A percentile compares a stretch with the other conserved stretches of the same genome.
These are phyloP conservation scores for Leptothorax acervorum DNA, from an alignment of 2,888 invertebrate genomes.

Conservation along the genomic window DNA sequence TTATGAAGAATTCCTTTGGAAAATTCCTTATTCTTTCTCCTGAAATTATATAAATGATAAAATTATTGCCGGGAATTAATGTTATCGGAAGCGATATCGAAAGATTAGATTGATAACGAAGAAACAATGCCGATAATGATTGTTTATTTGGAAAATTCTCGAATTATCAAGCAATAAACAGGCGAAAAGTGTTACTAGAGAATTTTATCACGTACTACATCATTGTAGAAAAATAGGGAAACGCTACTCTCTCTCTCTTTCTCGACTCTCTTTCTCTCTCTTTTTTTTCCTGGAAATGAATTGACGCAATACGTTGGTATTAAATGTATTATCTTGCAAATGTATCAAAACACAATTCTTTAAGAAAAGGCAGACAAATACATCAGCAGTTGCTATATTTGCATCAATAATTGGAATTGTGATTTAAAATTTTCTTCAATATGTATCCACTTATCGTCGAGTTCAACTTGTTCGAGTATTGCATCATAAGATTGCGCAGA, in stretches of 20 bases:
- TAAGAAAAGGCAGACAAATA: background rate
- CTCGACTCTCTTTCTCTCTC: background rate
- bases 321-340: conserved; percentile 5
- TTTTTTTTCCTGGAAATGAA: background rate
- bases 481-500: background rate
- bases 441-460: background rate
- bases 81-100: background rate
- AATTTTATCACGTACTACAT: background rate
- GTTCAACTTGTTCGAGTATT: background rate
- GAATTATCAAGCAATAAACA: background rate
- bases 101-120: background rate
- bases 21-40: background rate
- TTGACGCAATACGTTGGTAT: background rate
- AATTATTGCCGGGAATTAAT: background rate
- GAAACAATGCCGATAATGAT: background rate
- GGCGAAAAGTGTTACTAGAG: conserved; percentile 9
- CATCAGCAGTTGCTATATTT: background rate
- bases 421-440: background rate
- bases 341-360: background rate
- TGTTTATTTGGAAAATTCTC: conserved; percentile 26
- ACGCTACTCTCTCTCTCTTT: background rate
- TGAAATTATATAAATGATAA: conserved; percentile 6
- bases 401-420: background rate
- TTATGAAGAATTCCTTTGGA: background rate
- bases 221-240: background rate